Evolutionary conservation across 2,113 vertebrate genomes (phyloP).

Genomic region (Porphyrio hochstetteri): DNA sequence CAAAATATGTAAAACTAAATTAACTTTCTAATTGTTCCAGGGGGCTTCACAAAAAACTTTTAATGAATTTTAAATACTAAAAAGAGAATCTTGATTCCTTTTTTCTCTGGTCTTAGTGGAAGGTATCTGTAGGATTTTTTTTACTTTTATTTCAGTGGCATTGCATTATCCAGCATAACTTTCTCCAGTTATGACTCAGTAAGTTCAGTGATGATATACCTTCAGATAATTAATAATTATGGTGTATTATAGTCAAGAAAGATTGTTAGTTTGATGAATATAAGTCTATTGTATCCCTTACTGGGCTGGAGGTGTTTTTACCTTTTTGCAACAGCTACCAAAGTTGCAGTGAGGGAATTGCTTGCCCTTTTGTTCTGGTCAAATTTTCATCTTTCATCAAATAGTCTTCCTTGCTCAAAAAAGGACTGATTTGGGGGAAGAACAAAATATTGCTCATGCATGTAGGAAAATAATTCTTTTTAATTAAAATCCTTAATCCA

Average conservation of each 20-base stretch:
- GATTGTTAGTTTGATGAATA: background rate
- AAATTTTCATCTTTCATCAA: background rate
- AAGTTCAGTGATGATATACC: background rate
- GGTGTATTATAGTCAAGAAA: background rate
- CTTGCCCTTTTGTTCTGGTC: background rate
- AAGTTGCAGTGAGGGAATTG: background rate
- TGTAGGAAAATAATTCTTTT: slow-evolving; percentile 26
- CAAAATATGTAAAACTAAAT: background rate
- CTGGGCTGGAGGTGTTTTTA: background rate
- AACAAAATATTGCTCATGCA: slow-evolving; percentile 24
- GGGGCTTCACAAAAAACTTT: background rate
- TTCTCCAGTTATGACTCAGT: background rate
- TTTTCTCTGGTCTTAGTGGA: background rate
- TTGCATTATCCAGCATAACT: background rate
- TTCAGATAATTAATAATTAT: background rate
- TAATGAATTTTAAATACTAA: background rate
- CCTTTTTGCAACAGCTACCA: background rate
- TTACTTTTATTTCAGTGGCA: background rate
- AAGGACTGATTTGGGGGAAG: background rate
- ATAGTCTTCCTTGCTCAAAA: background rate
- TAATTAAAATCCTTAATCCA: slow-evolving; percentile 70
- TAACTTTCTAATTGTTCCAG: background rate
- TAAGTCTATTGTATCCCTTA: background rate
- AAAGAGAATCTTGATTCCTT: background rate
- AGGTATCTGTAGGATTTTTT: background rate